Evolutionary conservation across 1,140 invertebrate genomes (phyloP).

Genomic region (Stratiolaelaps scimitus): DNA sequence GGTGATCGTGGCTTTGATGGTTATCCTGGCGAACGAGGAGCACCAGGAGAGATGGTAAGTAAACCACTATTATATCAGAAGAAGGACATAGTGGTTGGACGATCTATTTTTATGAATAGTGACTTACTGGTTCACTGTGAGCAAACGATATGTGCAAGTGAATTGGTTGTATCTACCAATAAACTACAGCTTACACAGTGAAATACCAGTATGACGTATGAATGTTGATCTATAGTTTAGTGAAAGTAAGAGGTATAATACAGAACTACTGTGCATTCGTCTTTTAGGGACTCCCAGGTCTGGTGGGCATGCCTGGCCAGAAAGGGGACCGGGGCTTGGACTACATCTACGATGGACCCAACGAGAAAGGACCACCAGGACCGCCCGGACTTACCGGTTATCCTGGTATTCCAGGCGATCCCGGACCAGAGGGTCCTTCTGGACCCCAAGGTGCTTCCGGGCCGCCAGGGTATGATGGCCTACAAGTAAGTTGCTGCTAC

Average conservation of each 20-base stretch:
- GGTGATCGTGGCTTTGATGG: conserved; percentile 50
- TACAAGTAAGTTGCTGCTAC: not conserved
- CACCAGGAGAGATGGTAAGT: conserved; percentile 42
- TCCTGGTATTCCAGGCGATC: not conserved
- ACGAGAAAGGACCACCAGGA: conserved; percentile 33
- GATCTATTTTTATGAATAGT: too few species aligned
- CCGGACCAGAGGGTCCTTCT: not conserved
- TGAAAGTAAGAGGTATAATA: not conserved
- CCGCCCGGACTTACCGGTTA: conserved; percentile 31
- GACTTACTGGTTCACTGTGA: too few species aligned
- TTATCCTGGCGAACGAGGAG: conserved; percentile 50
- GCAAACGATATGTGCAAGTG: too few species aligned
- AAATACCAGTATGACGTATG: too few species aligned
- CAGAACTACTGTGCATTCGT: not conserved
- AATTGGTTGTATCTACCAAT: too few species aligned
- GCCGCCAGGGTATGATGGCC: not conserved
- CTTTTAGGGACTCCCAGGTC: not conserved
- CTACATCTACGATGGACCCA: conserved; percentile 14
- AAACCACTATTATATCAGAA: too few species aligned
- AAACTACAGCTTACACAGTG: too few species aligned
- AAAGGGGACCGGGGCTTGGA: not conserved
- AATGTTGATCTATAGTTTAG: too few species aligned
- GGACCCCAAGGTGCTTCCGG: not conserved
- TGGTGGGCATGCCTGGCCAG: conserved; percentile 12
- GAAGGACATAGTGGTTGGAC: too few species aligned